Evolutionary conservation across 1,140 invertebrate genomes (phyloP).

Genomic region (Kradibia gibbosae): DNA sequence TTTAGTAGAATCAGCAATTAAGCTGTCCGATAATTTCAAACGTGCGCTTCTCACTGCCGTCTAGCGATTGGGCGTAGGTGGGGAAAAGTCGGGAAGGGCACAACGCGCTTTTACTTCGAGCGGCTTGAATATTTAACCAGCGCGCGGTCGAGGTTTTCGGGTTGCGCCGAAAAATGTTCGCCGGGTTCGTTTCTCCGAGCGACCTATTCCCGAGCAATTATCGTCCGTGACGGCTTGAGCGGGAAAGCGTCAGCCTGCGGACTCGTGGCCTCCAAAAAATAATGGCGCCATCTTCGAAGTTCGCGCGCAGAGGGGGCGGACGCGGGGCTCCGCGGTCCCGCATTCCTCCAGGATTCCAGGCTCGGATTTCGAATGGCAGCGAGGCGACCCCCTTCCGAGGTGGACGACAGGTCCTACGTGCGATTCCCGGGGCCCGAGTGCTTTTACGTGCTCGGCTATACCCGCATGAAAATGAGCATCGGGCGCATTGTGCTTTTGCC

Average conservation of each 20-base stretch:
- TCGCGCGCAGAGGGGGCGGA: background rate
- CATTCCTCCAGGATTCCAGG: background rate
- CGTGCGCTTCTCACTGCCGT: no score
- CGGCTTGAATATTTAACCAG: no score
- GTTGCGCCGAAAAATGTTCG: background rate
- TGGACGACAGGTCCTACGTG: no score
- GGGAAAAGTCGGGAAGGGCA: no score
- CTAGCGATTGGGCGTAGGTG: no score
- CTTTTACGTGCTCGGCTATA: background rate
- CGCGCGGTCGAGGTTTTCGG: no score
- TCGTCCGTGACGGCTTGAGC: background rate
- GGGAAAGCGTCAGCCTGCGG: background rate
- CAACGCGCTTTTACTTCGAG: no score
- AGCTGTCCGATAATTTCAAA: no score
- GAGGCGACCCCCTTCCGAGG: no score
- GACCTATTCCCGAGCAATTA: no score
- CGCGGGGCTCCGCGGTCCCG: background rate
- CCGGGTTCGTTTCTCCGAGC: no score
- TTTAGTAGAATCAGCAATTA: no score
- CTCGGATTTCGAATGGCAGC: background rate
- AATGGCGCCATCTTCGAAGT: background rate
- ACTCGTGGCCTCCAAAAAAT: background rate
- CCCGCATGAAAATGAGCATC: background rate
- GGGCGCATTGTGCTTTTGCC: background rate
- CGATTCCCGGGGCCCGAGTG: background rate